Evolutionary conservation across 2,113 vertebrate species (phyloP), one percentile per base, ranked within the genome.

Genomic region (Macroglossus sobrinus): DNA sequence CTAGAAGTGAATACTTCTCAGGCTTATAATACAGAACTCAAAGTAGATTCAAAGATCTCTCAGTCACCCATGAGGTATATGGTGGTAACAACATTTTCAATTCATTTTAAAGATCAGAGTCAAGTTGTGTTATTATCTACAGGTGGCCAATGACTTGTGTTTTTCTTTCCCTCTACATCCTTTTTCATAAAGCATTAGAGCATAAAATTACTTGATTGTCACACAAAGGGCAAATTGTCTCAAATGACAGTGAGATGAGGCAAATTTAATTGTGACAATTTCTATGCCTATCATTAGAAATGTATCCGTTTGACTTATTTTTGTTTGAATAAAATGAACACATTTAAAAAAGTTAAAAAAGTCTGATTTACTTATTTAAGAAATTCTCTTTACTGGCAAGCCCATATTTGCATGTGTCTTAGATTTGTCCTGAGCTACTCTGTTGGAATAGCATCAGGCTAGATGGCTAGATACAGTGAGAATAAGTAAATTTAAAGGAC

Each of bases 181-280:
- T 95, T 95, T 92, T 91, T 93, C 47, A 75, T 35, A 93, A 97
- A 50, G 15, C 79, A 78, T 0, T 95, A 24, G 63, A 95, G 87
- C 71, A 45, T 47, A 78, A 93, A 93, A 97, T 96, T 93, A 93
- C 84, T 93, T 96, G 87, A 94, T 95, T 97, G 96, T 97, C 84
- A 94, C 80, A 95, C 61, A 97, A 96, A 91, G 88, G 71, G 80
- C 24, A 95, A 95, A 89, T 90, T 97, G 95, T 94, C 84, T 95
- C 92, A 94, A 92, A 95, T 95, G 87, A 95, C 47, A 88, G 75
- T 63, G 84, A 96, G 87, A 93, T 69, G 43, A 96, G 45, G 50
- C 66, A 72, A 91, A 95, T 95, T 96, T 93, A 96, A 95, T 90
- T 95, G 74, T 71, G 90, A 97, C 81, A 82, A 71, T 97, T 96